Evolutionary conservation across 2,888 invertebrate species (phyloP), one percentile per base, ranked within the genome.

Genomic region (Eupithecia subumbrata): DNA sequence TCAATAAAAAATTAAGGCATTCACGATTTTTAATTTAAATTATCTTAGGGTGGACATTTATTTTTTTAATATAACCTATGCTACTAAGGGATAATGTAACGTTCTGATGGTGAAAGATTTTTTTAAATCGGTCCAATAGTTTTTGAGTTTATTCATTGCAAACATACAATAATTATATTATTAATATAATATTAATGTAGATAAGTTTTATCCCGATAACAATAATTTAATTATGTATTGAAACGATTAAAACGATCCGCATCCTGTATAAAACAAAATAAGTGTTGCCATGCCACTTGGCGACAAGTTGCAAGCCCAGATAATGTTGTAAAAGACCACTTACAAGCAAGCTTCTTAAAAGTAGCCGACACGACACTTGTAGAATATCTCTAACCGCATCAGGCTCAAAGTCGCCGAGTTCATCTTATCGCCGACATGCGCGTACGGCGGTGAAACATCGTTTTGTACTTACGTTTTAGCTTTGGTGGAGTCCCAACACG

Each of bases 371-470:
- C 68, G 43, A 43, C 68, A 68, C 43, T 68, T 68, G 68, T 45
- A 43, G 43, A 12, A 43, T 25, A 40, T 68, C 68, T 40, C 67
- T n/a, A 1, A 64, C 18, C 67, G 14, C 43, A 68, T 22, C 43
- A 14, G 7, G 43, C 45, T 43, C 68, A 68, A 73, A 76, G 77
- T 76, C 74, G 71, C 73, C 73, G 69, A n/a, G 52, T 52, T 16
- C 78, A 78, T 78, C 79, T 79, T 81, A 81, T 81, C 81, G 60
- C 52, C 60, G 43, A 79, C 78, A 78, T 78, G 76, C 79, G 79
- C 77, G 75, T 78, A 73, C 70, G 73, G 70, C 60, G 40, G 73
- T 79, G 76, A 77, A 79, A 79, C 76, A 79, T 63, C 69, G 63
- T 67, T 78, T 70, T 72, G 69, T 67, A 74, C 75, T 64, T 68